Evolutionary conservation across 2,888 invertebrate species (phyloP), one percentile per base, ranked within the genome.

Genomic region (Hoplodrina ambigua): DNA sequence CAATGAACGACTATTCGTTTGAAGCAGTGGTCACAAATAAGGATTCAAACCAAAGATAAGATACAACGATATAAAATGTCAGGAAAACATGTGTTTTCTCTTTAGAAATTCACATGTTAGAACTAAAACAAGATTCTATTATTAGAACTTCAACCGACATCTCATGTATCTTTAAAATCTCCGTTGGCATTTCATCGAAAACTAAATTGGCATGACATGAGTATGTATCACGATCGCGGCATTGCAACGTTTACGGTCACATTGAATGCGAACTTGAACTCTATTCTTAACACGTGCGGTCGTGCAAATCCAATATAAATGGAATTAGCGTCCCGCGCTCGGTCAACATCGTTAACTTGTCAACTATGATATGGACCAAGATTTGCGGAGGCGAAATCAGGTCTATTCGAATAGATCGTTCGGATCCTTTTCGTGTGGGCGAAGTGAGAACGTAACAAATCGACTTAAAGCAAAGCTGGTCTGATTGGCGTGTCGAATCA

Each of bases 221-320:
- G 59, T 59, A 61, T 68, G 65, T 71, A 59, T 50, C 53, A 52
- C 58, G 70, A 78, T 50, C 53, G 49, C 58, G 70, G 78, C 61
- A 72, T 74, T 65, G 75, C 60, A 61, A 55, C 64, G 57, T 80
- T 78, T 78, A 84, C 56, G 72, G 72, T 73, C 70, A 69, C 59
- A 64, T 72, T 72, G 46, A 71, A 46, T 60, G 46, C 19, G 70
- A 80, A 72, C 72, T 74, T 76, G 72, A 81, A 74, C 69, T 74
- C 70, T 75, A 78, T 77, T 75, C 73, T 78, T 73, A 75, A 78
- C 86, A 85, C 74, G 77, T 78, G 77, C 74, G 68, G 63, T 80
- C 81, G 85, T 83, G 81, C 80, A 83, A 85, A 87, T 83, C 83
- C 83, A 88, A 85, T 86, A 85, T 81, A 80, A 75, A 75, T 68